A percentile compares a stretch with the other conserved stretches of the same genome.
These are phyloP conservation scores for Andrena bucephala DNA, from an alignment of 2,888 invertebrate genomes.

Conservation along the genomic window DNA sequence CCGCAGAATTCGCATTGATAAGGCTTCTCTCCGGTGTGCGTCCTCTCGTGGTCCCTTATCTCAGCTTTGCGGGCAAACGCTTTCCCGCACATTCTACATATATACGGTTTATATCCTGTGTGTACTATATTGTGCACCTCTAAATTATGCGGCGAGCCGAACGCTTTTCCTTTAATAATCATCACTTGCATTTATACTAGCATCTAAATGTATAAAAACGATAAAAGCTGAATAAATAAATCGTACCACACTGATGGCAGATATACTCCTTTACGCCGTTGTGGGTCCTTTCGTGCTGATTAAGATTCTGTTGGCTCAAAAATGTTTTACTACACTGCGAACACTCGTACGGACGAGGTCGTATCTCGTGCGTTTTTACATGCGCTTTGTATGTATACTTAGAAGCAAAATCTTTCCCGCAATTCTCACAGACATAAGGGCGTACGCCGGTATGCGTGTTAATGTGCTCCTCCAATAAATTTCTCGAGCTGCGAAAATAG, in stretches of 20 bases:
- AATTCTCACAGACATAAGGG: constrained; percentile 89
- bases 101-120: constrained; percentile 90
- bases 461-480: constrained; percentile 90
- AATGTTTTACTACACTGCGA: constrained; percentile 90
- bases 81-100: constrained; percentile 90
- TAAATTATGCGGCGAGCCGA: constrained; percentile 91
- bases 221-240: background rate
- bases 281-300: constrained; percentile 91
- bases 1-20: constrained; percentile 92
- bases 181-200: background rate
- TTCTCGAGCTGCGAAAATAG: constrained; percentile 86
- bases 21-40: constrained; percentile 93
- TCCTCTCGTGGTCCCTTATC: constrained; percentile 92
- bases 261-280: constrained; percentile 89
- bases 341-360: constrained; percentile 91
- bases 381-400: constrained; percentile 93
- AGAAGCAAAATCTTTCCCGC: constrained; percentile 91
- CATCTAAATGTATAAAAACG: background rate
- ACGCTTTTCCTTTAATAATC: constrained; percentile 88
- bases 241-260: constrained; percentile 89
- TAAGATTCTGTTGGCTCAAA: constrained; percentile 91
- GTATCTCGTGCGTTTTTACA: constrained; percentile 89
- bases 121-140: constrained; percentile 93
- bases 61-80: constrained; percentile 92
- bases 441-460: constrained; percentile 90